phyloP scores from a whole-genome alignment of 2,888 invertebrate genomes.

The Drosophila kanekoi region DNA sequence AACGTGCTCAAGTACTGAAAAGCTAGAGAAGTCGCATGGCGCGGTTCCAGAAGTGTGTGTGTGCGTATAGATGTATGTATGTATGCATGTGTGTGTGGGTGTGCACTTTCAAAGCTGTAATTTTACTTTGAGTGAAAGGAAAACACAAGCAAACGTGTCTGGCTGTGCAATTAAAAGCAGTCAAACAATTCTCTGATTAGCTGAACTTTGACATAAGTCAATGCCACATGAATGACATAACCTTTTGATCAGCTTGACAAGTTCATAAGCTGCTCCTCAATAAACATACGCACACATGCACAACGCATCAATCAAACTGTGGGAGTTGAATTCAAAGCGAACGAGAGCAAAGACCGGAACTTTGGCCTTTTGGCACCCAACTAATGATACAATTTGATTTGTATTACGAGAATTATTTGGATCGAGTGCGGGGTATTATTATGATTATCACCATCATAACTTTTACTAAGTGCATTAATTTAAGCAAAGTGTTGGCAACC shows the following conservation, averaged over 20 bases:
- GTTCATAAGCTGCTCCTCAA: constrained; percentile 4
- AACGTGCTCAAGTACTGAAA: constrained; percentile 74
- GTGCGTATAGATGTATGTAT: not conserved
- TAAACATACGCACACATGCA: constrained; percentile 1
- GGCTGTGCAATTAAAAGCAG: constrained; percentile 16
- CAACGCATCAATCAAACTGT: constrained; percentile 29
- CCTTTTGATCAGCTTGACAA: constrained; percentile 15
- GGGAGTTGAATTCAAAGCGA: constrained; percentile 9
- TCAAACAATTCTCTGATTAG: constrained; percentile 40
- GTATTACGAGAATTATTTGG: constrained; percentile 29
- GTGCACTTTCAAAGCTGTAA: constrained; percentile 5
- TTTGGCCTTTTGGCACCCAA: constrained; percentile 18
- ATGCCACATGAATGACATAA: constrained; percentile 19
- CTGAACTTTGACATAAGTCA: constrained; percentile 15
- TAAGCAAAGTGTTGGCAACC: constrained; percentile 30
- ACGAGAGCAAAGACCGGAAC: constrained; percentile 7
- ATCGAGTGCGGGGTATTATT: constrained; percentile 35
- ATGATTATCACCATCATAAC: constrained; percentile 45
- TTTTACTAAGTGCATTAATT: constrained; percentile 54
- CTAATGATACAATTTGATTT: constrained; percentile 64
- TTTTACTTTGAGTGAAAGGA: constrained; percentile 19
- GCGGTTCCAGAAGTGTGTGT: constrained; percentile 2
- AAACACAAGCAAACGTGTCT: not conserved
- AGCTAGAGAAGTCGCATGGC: constrained; percentile 13
- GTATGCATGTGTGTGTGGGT: not conserved